phyloP scores from a whole-genome alignment of 2,797 vertebrate species.

The Dallia pectoralis region DNA sequence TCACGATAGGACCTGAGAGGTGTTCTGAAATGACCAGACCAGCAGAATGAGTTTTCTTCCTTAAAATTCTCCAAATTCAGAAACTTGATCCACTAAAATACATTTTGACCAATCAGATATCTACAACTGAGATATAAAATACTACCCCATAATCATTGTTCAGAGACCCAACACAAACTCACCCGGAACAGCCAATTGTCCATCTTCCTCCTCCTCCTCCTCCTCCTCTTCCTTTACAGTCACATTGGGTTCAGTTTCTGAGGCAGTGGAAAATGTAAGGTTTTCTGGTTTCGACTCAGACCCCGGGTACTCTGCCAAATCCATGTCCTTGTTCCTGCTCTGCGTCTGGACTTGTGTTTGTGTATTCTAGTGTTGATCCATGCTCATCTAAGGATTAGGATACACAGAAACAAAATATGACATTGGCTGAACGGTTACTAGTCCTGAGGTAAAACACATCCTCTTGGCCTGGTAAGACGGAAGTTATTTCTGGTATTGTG shows the following conservation, averaged over 20 bases:
- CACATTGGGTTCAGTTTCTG: background rate
- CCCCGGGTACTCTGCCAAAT: background rate
- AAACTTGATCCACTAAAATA: too few species aligned
- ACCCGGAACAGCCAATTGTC: background rate
- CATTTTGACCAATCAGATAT: too few species aligned
- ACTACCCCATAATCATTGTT: background rate
- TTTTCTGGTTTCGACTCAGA: background rate
- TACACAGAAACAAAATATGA: background rate
- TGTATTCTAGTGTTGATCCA: slow-evolving; percentile 1
- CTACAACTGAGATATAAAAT: background rate
- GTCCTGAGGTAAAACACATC: background rate
- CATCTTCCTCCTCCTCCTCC: background rate
- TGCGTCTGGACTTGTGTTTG: background rate
- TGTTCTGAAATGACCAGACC: background rate
- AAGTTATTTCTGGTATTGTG: background rate
- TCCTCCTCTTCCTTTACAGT: slow-evolving; percentile 1
- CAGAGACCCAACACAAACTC: background rate
- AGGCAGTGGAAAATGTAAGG: background rate
- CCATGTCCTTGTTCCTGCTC: background rate
- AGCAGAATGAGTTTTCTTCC: background rate
- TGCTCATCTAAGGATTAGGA: background rate
- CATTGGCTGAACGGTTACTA: background rate
- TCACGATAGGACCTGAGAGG: background rate
- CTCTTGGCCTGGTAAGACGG: background rate
- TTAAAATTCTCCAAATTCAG: too few species aligned